phyloP scores from a whole-genome alignment of 2,797 vertebrate species.

The Fratercula arctica region DNA sequence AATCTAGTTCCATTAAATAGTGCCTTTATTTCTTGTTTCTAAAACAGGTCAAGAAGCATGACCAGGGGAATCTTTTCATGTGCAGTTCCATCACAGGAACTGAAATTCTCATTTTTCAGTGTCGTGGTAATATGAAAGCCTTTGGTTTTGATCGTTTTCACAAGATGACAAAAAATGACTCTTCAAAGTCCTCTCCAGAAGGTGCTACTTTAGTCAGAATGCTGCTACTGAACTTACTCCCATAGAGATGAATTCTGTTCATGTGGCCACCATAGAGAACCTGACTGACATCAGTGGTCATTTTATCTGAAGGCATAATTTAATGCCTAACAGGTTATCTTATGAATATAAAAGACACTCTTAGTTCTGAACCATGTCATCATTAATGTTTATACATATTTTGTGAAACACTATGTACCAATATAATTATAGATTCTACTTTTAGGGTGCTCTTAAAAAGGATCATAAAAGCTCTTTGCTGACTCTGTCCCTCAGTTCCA shows the following conservation, averaged over 20 bases:
- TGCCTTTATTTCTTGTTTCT: slow-evolving; percentile 38
- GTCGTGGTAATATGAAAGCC: slow-evolving; percentile 10
- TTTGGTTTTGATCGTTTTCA: slow-evolving; percentile 52
- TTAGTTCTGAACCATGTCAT: slow-evolving; percentile 17
- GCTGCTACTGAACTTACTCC: slow-evolving; percentile 36
- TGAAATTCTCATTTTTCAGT: slow-evolving; percentile 48
- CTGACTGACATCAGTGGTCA: slow-evolving; percentile 26
- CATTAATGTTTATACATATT: slow-evolving; percentile 59
- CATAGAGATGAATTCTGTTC: slow-evolving; percentile 47
- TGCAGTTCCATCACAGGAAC: slow-evolving; percentile 43
- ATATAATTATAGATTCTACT: slow-evolving; percentile 55
- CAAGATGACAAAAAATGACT: slow-evolving; percentile 48
- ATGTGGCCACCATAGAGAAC: slow-evolving; percentile 30
- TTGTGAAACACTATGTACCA: slow-evolving; percentile 42
- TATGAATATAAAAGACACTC: slow-evolving; percentile 50
- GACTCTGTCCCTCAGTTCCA: slow-evolving; percentile 15
- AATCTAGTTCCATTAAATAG: slow-evolving; percentile 37
- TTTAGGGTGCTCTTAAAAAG: slow-evolving; percentile 48
- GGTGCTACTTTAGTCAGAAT: slow-evolving; percentile 48
- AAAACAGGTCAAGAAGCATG: slow-evolving; percentile 43
- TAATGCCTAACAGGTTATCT: slow-evolving; percentile 39
- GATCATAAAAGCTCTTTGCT: slow-evolving; percentile 50
- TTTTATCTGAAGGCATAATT: slow-evolving; percentile 53
- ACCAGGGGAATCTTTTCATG: slow-evolving; percentile 46
- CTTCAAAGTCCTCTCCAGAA: slow-evolving; percentile 55